Percentiles rank a stretch among this genome's conserved stretches.
These are phyloP conservation scores for Polydesmus complanatus DNA, from an alignment of 2,888 invertebrate genomes.

Conservation along the genomic window DNA sequence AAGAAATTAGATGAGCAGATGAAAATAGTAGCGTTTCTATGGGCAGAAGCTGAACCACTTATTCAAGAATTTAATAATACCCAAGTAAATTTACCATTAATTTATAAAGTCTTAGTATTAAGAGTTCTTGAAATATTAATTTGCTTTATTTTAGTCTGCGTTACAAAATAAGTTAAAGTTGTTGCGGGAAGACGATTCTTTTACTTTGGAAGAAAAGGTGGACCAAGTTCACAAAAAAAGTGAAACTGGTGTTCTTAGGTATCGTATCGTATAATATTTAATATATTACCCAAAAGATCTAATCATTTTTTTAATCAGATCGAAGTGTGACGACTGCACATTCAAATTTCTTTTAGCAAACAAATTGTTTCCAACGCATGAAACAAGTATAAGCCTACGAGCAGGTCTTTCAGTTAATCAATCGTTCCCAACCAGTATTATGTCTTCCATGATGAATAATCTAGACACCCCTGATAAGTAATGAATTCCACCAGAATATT, in stretches of 20 bases:
- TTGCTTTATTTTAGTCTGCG: constrained; percentile 8
- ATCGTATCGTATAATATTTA: no score
- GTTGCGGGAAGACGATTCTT: no score
- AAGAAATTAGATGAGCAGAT: constrained; percentile 45
- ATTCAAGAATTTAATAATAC: constrained; percentile 40
- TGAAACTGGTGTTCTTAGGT: no score
- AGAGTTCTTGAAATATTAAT: not conserved
- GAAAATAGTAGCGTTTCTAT: constrained; percentile 41
- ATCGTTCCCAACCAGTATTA: constrained; percentile 9
- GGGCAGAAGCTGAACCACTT: constrained; percentile 42
- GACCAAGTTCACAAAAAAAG: no score
- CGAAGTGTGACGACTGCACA: constrained; percentile 35
- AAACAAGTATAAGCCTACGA: constrained; percentile 5
- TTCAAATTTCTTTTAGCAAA: constrained; percentile 34
- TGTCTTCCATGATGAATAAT: constrained; percentile 10
- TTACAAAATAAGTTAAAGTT: no score
- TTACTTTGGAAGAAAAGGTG: no score
- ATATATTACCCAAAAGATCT: no score
- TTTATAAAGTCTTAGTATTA: not conserved
- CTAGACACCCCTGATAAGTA: not conserved
- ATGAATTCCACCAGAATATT: no score
- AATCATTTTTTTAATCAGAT: no score
- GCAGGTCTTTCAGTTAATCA: constrained; percentile 8
- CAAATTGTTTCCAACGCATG: constrained; percentile 29
- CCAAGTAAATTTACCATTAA: constrained; percentile 26